Evolutionary conservation across 2,113 vertebrate genomes (phyloP).

Genomic region (Petrocephalus zakoni): DNA sequence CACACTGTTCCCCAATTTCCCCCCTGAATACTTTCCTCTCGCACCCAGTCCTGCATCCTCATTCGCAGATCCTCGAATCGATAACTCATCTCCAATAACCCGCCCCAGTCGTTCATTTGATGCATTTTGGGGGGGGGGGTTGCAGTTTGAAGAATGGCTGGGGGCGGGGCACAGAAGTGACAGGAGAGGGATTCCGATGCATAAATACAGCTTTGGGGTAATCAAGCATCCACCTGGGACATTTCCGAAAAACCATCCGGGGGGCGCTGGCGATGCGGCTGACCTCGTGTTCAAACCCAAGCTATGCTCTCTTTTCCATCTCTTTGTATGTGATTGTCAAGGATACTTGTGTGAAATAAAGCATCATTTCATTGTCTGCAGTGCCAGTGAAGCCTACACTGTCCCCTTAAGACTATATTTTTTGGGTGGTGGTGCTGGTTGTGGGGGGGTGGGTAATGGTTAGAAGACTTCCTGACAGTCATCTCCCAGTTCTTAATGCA

Average conservation of each 20-base stretch:
- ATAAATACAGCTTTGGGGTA: not conserved
- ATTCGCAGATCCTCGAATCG: not conserved
- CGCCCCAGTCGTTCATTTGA: not conserved
- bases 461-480: not conserved
- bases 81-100: not conserved
- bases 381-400: no score
- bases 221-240: not conserved
- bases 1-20: not conserved
- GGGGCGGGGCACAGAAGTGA: not conserved
- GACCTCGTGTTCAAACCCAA: not conserved
- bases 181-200: not conserved
- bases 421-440: no score
- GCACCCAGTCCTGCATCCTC: not conserved
- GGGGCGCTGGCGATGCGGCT: not conserved
- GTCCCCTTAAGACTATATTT: not conserved
- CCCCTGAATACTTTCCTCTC: not conserved
- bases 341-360: not conserved
- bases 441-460: no score
- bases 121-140: not conserved
- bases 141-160: not conserved
- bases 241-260: not conserved
- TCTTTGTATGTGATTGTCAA: not conserved
- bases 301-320: not conserved
- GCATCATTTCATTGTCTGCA: no score
- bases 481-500: constrained; percentile 43